phyloP scores from a whole-genome alignment of 2,797 vertebrate genomes.

The Eulemur mongoz region DNA sequence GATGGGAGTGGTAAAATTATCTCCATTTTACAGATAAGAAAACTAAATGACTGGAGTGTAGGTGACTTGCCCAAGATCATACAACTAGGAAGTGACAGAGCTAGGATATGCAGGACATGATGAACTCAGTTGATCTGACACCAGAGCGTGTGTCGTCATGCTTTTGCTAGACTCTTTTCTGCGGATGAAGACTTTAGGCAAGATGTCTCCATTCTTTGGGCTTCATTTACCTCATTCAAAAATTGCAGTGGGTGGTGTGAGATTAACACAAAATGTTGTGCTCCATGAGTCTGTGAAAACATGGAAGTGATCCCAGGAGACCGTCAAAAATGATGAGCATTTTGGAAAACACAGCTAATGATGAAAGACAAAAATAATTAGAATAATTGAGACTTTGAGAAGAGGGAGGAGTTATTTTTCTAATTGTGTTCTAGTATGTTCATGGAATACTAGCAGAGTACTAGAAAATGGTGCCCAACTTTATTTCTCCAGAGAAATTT shows the following conservation, averaged over 20 bases:
- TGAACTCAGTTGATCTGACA: neutral
- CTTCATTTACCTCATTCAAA: neutral
- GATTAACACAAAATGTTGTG: neutral
- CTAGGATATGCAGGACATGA: neutral
- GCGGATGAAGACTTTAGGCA: neutral
- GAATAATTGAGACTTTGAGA: constrained; percentile 2
- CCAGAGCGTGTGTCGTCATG: neutral
- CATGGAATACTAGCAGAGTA: neutral
- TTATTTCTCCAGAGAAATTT: constrained; percentile 34
- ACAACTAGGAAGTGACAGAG: neutral
- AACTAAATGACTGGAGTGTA: neutral
- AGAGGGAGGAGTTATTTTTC: neutral
- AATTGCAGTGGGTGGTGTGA: neutral
- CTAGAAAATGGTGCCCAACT: neutral
- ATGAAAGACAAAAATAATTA: constrained; percentile 37
- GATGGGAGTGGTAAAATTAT: neutral
- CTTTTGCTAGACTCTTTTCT: neutral
- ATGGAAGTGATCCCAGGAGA: neutral
- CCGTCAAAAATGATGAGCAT: neutral
- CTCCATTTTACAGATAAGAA: neutral
- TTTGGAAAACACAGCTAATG: constrained; percentile 31
- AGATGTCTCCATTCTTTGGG: neutral
- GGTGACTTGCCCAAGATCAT: neutral
- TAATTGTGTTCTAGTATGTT: neutral
- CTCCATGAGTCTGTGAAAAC: neutral